Evolutionary conservation across 2,888 invertebrate species (phyloP), one percentile per base, ranked within the genome.

Genomic region (Chrysina gloriosa): DNA sequence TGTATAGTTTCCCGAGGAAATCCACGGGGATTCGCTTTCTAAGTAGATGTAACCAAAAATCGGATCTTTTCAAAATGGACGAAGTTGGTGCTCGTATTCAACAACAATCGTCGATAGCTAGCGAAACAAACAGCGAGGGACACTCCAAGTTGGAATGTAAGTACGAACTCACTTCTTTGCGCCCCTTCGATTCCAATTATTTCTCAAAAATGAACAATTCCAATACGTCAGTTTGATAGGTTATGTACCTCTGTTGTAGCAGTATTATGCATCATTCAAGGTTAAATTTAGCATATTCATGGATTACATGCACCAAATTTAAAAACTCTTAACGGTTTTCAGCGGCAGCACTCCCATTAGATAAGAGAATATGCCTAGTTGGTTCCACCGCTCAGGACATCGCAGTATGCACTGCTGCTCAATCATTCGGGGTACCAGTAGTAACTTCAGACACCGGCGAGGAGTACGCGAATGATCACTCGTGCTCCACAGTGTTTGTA

Each of bases 401-500:
- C 71, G 81, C 80, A 64, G 83, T 87, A 52, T 80, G 86, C 68
- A 84, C 84, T 74, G 88, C 88, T 69, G 89, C 90, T 67, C 86
- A 88, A 77, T 85, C 84, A 71, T 90, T 90, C 82, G 86, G 86
- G 65, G 84, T 90, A 67, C 89, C 90, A 72, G 85, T 91, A 73
- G 84, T 89, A 50, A 86, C 84, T 73, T 90, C 90, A 72, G 85
- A 86, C 78, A 87, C 86, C 75, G 90, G 89, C 67, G 77, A 84
- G 76, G 90, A 90, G 79, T 86, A 86, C 79, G 76, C 87, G 69
- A 84, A 86, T 69, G 89, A 89, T 77, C 83, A 83, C 48, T 82
- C 85, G 47, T 87, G 87, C 81, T 88, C 88, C 76, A 91, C 90
- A 54, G 86, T 90, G 76, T 93, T 92, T 84, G 88, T 94, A 77